Conservation (phyloP, 1,140 invertebrate species). For the Drosophila pruinosa region DNA sequence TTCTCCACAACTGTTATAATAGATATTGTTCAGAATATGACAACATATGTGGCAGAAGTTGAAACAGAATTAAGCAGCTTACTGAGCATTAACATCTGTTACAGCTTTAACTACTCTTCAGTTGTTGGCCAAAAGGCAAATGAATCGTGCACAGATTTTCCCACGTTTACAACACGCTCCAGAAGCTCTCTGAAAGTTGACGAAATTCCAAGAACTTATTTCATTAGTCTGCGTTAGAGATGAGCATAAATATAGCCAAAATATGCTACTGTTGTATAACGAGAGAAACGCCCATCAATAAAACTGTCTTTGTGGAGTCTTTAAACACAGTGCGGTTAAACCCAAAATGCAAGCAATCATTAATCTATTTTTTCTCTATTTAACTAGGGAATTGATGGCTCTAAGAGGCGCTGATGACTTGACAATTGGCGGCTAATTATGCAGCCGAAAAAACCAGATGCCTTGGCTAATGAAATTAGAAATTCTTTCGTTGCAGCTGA, state of each 20-base stretch:
- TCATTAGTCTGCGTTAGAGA: neutral
- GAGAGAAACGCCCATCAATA: slow-evolving; percentile 57
- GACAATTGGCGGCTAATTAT: slow-evolving; percentile 75
- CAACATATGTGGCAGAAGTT: slow-evolving; percentile 54
- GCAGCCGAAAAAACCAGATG: slow-evolving; percentile 42
- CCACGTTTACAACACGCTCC: slow-evolving; percentile 44
- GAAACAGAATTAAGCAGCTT: slow-evolving; percentile 6
- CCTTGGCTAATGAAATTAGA: slow-evolving; percentile 28
- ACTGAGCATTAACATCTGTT: neutral
- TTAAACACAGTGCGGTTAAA: slow-evolving; percentile 40
- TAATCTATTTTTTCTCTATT: slow-evolving; percentile 70
- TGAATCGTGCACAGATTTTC: slow-evolving; percentile 10
- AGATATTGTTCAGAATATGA: too few species aligned
- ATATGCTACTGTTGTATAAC: neutral
- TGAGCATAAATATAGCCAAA: neutral
- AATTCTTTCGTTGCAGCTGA: slow-evolving; percentile 23
- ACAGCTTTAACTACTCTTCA: neutral
- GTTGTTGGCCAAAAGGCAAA: neutral
- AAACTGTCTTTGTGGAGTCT: slow-evolving; percentile 36
- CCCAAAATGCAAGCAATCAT: slow-evolving; percentile 54
- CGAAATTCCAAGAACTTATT: neutral
- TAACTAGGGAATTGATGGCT: slow-evolving; percentile 51
- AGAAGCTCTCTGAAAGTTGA: slow-evolving; percentile 21
- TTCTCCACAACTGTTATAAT: slow-evolving; percentile 53
- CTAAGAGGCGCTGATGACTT: slow-evolving; percentile 42